phyloP scores from a whole-genome alignment of 2,113 vertebrate species.

The Todiramphus saurophagus region DNA sequence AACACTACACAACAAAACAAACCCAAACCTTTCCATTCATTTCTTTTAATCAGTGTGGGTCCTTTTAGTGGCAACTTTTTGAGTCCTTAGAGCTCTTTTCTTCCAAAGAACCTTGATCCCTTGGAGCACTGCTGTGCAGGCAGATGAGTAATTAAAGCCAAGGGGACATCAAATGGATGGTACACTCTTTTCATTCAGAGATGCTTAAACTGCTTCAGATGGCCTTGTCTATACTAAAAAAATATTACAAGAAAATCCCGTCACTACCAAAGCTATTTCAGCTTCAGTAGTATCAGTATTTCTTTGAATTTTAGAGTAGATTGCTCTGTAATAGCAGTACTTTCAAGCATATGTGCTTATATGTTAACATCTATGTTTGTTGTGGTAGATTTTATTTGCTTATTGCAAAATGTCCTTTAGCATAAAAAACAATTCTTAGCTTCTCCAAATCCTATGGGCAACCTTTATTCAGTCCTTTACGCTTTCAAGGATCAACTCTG shows the following conservation, averaged over 20 bases:
- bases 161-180: background rate
- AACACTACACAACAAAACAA: background rate
- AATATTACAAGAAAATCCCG: background rate
- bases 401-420: background rate
- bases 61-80: background rate
- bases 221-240: background rate
- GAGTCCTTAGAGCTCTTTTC: background rate
- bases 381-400: background rate
- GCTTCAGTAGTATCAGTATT: background rate
- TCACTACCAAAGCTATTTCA: background rate
- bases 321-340: background rate
- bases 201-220: background rate
- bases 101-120: background rate
- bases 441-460: background rate
- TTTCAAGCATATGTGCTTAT: background rate
- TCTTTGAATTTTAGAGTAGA: background rate
- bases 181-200: background rate
- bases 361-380: background rate
- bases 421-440: background rate
- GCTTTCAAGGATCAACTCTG: background rate
- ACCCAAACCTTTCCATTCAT: background rate
- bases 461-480: background rate
- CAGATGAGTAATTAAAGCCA: slow-evolving; percentile 8
- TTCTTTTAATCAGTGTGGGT: background rate
- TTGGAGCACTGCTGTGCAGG: background rate